A percentile compares a stretch with the other conserved stretches of the same genome.
Conservation (phyloP, 1,140 invertebrate species). For the Rhagoletis zephyria region DNA sequence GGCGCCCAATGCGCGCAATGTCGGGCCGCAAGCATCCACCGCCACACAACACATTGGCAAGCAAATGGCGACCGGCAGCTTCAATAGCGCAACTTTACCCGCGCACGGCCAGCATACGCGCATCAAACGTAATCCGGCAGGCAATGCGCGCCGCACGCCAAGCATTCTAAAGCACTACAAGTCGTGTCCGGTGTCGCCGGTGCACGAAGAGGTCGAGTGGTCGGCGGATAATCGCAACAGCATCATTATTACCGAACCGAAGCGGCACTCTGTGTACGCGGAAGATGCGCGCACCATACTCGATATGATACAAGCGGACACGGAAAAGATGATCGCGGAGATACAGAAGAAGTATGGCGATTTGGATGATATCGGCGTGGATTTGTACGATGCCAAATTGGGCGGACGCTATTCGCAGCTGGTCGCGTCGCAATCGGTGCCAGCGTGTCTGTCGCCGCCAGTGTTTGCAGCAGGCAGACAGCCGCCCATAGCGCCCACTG, state of each 20-base stretch:
- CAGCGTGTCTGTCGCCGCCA: constrained; percentile 61
- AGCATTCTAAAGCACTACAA: constrained; percentile 81
- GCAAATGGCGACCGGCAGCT: background rate
- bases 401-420: constrained; percentile 59
- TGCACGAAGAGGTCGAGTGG: constrained; percentile 80
- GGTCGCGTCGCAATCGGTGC: constrained; percentile 65
- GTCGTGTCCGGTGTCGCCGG: constrained; percentile 80
- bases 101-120: constrained; percentile 50
- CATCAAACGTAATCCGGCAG: constrained; percentile 66
- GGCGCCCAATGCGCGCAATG: constrained; percentile 45
- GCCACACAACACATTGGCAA: constrained; percentile 10
- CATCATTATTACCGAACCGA: constrained; percentile 63
- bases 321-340: constrained; percentile 79
- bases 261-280: constrained; percentile 71
- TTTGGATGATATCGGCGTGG: constrained; percentile 73
- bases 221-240: constrained; percentile 66
- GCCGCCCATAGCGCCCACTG: background rate
- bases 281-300: constrained; percentile 77
- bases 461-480: background rate
- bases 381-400: constrained; percentile 69
- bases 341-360: constrained; percentile 78
- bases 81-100: constrained; percentile 48
- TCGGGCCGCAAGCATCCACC: background rate
- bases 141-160: constrained; percentile 73
- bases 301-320: constrained; percentile 77